A percentile compares a stretch with the other conserved stretches of the same genome.
Evolutionary conservation across 2,113 vertebrate genomes (phyloP).

Genomic region (Vulpes ferrilata): DNA sequence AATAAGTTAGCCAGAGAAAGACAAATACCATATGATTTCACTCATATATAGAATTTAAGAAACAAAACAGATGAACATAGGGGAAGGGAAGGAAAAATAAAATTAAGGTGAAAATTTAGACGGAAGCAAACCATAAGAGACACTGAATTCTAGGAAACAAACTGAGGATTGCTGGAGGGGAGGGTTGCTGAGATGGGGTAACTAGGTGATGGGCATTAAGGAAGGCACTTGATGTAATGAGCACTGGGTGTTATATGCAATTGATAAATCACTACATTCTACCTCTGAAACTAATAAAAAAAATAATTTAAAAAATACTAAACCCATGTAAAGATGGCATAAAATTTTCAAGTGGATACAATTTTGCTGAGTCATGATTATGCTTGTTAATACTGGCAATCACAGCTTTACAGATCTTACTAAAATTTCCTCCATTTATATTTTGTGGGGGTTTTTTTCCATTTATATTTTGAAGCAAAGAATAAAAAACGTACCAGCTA

Average conservation of each 20-base stretch:
- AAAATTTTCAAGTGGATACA: slow-evolving; percentile 38
- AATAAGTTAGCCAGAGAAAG: not conserved
- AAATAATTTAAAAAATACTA: not conserved
- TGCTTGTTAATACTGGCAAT: not conserved
- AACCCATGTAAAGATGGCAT: not conserved
- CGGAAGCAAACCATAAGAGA: not conserved
- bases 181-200: not conserved
- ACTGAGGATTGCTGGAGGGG: not conserved
- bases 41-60: not conserved
- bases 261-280: not conserved
- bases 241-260: not conserved
- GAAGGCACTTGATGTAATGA: not conserved
- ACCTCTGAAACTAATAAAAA: not conserved
- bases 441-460: not conserved
- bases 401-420: slow-evolving; percentile 35
- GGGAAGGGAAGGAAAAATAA: not conserved
- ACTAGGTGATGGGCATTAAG: not conserved
- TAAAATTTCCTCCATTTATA: not conserved
- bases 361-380: not conserved
- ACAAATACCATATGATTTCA: not conserved
- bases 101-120: not conserved
- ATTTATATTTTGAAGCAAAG: not conserved
- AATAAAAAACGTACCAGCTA: not conserved
- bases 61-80: not conserved
- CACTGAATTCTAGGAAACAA: not conserved